Evolutionary conservation across 2,888 invertebrate species (phyloP).

Genomic region (Hydropsyche betteni): DNA sequence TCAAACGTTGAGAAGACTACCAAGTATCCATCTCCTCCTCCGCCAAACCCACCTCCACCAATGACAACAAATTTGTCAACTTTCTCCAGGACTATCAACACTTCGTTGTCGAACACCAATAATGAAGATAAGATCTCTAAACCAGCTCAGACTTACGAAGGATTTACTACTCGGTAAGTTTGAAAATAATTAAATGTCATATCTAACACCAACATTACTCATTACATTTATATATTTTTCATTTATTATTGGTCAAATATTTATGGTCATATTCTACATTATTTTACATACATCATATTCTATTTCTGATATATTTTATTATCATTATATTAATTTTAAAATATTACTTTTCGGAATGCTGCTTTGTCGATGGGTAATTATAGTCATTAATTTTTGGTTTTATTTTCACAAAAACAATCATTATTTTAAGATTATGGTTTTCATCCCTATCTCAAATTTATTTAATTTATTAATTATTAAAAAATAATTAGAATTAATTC

Average conservation of each 20-base stretch:
- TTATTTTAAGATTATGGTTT: too few relatives aligned
- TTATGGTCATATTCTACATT: background rate
- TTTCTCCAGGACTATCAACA: slow-evolving; percentile 41
- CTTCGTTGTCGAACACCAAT: slow-evolving; percentile 52
- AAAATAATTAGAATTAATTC: too few relatives aligned
- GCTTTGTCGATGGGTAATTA: slow-evolving; percentile 31
- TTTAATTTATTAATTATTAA: too few relatives aligned
- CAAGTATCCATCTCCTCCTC: slow-evolving; percentile 55
- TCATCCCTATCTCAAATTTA: too few relatives aligned
- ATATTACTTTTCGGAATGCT: slow-evolving; percentile 36
- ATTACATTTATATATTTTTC: background rate
- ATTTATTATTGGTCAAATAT: background rate
- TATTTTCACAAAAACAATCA: too few relatives aligned
- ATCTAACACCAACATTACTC: too few relatives aligned
- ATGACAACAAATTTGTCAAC: slow-evolving; percentile 54
- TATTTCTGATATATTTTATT: too few relatives aligned
- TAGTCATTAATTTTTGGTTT: slow-evolving; percentile 1
- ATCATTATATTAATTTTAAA: background rate
- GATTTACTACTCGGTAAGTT: slow-evolving; percentile 72
- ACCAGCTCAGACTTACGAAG: slow-evolving; percentile 68
- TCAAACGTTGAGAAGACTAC: slow-evolving; percentile 49
- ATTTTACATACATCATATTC: too few relatives aligned
- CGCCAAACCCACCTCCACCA: slow-evolving; percentile 56
- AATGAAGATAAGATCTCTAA: slow-evolving; percentile 41
- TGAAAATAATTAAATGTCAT: slow-evolving; percentile 36